These are phyloP conservation scores for Drosophila sp. DNA, from an alignment of 1,140 invertebrate species.

Conservation along the genomic window DNA sequence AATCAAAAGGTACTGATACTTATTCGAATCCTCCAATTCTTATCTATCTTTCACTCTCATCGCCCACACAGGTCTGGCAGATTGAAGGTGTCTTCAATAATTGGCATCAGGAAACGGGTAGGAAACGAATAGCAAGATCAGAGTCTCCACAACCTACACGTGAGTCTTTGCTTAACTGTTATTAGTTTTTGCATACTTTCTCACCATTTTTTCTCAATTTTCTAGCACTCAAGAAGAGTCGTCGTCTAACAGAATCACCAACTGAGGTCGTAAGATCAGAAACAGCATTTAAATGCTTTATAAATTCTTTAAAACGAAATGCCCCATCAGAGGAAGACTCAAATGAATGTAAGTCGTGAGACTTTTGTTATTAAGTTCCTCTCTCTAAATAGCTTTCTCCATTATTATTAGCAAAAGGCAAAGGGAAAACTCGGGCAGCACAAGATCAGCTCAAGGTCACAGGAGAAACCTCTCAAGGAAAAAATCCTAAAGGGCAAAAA, in stretches of 20 bases:
- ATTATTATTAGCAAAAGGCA: not conserved
- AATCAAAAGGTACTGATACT: conserved; percentile 26
- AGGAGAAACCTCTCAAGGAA: not conserved
- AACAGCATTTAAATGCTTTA: not conserved
- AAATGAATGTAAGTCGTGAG: not conserved
- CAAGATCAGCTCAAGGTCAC: not conserved
- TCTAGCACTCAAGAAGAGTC: conserved; percentile 17
- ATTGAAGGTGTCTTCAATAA: conserved; percentile 25
- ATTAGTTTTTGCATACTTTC: not conserved
- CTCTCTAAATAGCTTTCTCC: not conserved
- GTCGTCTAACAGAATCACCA: conserved; percentile 18
- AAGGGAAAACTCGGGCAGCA: not conserved
- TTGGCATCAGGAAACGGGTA: not conserved
- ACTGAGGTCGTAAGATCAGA: not conserved
- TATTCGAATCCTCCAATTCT: not conserved
- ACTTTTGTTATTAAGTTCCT: too few relatives aligned
- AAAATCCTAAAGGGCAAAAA: not conserved
- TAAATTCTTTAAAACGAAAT: not conserved
- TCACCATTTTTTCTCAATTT: not conserved
- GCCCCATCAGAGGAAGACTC: not conserved
- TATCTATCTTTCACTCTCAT: too few relatives aligned
- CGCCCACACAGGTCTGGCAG: conserved; percentile 20
- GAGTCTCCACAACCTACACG: conserved; percentile 34
- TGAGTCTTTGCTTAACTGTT: not conserved
- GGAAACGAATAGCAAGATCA: conserved; percentile 24